Conservation (phyloP, 2,888 invertebrate species). For the Phyto melanocephala region DNA sequence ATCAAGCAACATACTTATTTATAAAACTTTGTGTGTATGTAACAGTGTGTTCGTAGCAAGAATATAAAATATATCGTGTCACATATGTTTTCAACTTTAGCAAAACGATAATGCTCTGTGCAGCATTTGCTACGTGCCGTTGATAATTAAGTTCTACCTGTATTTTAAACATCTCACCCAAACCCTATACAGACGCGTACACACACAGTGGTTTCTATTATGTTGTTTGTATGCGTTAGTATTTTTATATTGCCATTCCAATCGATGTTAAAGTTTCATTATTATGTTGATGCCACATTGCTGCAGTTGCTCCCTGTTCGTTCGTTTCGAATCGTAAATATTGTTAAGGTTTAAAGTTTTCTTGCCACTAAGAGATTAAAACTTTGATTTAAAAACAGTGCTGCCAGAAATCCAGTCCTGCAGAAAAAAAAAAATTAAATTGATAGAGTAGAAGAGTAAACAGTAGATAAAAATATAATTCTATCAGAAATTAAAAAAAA, state of each 20-base stretch:
- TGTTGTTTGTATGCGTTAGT: neutral
- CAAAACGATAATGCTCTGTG: conserved; percentile 28
- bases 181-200: conserved; percentile 48
- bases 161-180: conserved; percentile 69
- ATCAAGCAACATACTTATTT: neutral
- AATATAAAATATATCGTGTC: neutral
- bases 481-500: too few species aligned
- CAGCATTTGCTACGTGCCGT: conserved; percentile 65
- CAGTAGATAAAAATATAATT: too few species aligned
- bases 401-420: neutral
- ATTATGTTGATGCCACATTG: neutral
- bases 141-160: conserved; percentile 64
- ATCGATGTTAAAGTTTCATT: neutral
- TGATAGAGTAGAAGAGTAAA: too few species aligned
- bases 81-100: conserved; percentile 31
- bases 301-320: neutral
- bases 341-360: neutral
- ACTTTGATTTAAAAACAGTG: neutral
- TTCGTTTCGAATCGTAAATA: neutral
- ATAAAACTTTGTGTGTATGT: too few species aligned
- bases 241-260: neutral
- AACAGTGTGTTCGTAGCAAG: too few species aligned
- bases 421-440: neutral
- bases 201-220: neutral
- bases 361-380: neutral